Percentiles rank a stretch among this genome's conserved stretches.
These are phyloP conservation scores for Nematostella vectensis DNA, from an alignment of 92 coral and sea anemone genomes.

Conservation along the genomic window DNA sequence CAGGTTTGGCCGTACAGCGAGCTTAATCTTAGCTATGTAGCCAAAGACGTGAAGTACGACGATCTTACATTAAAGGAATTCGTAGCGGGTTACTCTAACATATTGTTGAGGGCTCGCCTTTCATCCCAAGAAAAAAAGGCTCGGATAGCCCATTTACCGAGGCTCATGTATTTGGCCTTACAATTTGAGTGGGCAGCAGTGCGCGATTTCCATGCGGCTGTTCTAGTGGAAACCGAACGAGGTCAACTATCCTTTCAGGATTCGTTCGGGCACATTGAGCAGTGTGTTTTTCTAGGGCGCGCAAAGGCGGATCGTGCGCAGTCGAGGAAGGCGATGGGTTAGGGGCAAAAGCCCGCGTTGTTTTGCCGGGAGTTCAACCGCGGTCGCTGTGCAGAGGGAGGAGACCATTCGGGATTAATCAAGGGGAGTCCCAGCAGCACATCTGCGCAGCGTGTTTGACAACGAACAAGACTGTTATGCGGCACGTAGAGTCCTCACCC, in stretches of 20 bases:
- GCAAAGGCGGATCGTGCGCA: background rate
- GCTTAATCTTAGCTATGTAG: background rate
- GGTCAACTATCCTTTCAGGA: background rate
- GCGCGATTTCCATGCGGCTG: background rate
- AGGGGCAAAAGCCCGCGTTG: background rate
- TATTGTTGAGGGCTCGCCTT: background rate
- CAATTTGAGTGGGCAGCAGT: slow-evolving; percentile 10
- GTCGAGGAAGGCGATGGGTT: background rate
- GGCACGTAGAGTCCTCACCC: slow-evolving; percentile 3
- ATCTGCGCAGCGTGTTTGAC: slow-evolving; percentile 6
- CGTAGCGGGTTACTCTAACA: background rate
- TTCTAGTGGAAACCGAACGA: slow-evolving; percentile 1
- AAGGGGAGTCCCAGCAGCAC: slow-evolving; percentile 2
- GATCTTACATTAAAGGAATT: background rate
- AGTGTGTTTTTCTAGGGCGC: background rate
- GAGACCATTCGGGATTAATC: background rate
- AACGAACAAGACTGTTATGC: background rate
- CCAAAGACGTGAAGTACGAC: background rate
- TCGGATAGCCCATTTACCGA: background rate
- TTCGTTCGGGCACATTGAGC: slow-evolving; percentile 7
- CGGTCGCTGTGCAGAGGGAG: background rate
- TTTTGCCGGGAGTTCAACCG: background rate
- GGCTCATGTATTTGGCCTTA: slow-evolving; percentile 4
- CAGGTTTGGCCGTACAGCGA: slow-evolving; percentile 8
- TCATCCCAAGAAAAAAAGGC: background rate